phyloP scores from a whole-genome alignment of 2,797 vertebrate genomes.

The Pelodytes ibericus region DNA sequence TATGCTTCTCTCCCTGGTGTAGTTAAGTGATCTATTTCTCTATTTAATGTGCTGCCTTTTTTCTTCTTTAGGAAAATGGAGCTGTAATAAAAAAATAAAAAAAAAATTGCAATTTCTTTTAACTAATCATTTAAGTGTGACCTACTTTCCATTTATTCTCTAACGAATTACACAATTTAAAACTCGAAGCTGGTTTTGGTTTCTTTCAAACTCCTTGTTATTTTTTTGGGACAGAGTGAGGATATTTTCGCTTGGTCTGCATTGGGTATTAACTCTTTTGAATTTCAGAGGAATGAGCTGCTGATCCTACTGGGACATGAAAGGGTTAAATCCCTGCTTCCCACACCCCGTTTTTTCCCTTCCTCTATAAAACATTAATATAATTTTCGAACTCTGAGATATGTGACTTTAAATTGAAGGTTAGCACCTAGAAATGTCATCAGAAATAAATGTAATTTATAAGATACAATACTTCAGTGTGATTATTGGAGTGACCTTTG shows the following conservation, averaged over 20 bases:
- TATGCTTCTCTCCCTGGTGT: neutral
- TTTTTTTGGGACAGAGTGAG: neutral
- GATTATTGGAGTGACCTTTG: too few species aligned
- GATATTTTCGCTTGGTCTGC: neutral
- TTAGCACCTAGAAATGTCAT: too few species aligned
- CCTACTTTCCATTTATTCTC: constrained; percentile 7
- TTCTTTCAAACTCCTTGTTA: neutral
- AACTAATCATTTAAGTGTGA: neutral
- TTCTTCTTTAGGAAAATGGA: neutral
- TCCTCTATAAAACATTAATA: too few species aligned
- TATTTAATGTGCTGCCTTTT: neutral
- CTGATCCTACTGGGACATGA: neutral
- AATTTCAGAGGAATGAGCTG: neutral
- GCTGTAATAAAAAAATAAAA: neutral
- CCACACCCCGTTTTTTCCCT: neutral
- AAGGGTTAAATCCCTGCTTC: neutral
- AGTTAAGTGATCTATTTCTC: neutral
- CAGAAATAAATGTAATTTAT: too few species aligned
- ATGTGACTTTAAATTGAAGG: too few species aligned
- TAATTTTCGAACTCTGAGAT: too few species aligned
- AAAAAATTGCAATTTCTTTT: neutral
- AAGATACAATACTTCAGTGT: too few species aligned
- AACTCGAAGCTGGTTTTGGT: neutral
- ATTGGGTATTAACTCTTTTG: too few species aligned
- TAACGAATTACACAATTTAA: neutral